Evolutionary conservation across 64 coral and sea anemone genomes (phyloP), one percentile per base, ranked within the genome.

Genomic region (Pocillopora verrucosa): DNA sequence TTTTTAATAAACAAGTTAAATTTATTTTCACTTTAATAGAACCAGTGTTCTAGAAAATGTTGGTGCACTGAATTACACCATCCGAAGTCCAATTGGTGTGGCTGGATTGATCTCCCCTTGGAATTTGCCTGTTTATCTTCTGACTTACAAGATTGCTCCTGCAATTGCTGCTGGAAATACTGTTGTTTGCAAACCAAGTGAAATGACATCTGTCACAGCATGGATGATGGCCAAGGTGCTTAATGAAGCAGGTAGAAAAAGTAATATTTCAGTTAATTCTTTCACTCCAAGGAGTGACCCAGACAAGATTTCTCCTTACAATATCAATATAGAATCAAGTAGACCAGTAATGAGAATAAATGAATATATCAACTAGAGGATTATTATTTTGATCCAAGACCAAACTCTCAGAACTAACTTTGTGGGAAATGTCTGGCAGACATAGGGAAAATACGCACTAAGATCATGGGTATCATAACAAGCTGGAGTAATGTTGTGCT

Each of bases 151-250:
- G 76, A 94, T 97, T 60, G 95, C 95, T 15, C 95, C 95, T 69
- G 95, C 95, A 11, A 88, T 97, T 87, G 95, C 91, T 26, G 61
- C 92, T 13, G 95, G 95, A 13, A 90, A 90, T 79, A 97, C 95
- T 68, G 95, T 97, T 88, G 95, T 97, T 4, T 97, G 95, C 58
- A 97, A 97, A 80, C 95, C 95, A 76, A 97, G 95, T 88, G 95
- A 97, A 36, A 94, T 97, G 77, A 97, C 95, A 26, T 97, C 95
- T 78, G 95, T 97, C 19, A 97, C 95, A 34, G 95, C 95, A 51
- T 93, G 91, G 92, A 97, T 97, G 95, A 61, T 97, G 58, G 91
- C 91, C 6, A 65, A 86, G 22, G 36, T 87, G 16, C 22, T 92
- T 2, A 87, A 92, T 87, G 90, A 92, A 79, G 90, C 90, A 92